Base-by-base conservation (phyloP, 2,888 invertebrate genomes). In the Aradus depressus region DNA sequence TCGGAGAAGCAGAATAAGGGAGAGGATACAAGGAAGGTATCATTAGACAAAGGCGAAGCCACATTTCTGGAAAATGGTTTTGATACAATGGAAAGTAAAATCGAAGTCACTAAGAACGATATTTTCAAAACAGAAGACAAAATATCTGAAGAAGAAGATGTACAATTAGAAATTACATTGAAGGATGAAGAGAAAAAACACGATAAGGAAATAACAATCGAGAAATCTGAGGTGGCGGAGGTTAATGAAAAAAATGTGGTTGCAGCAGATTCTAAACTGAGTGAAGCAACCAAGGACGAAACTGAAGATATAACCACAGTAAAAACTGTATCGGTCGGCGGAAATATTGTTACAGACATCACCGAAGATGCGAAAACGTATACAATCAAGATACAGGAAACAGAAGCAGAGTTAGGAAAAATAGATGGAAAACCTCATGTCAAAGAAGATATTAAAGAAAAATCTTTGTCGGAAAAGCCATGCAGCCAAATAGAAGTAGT, bases 361-460 rank as follows among this genome's bases (percentile, higher is more conserved):
- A 23, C 14, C 4, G 19, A 16, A 23, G 14, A n/a, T 18, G 21
- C 34, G 14, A 28, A 25, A 28, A 18, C 25, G 5, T 6, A 14
- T n/a, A 21, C 25, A 19, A 12, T 28, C 3, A 23, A 19, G 12
- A 39, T 21, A 10, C 14, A 22, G 21, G 51, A 28, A 45, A 3
- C 21, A 14, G 22, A 51, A 14, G 28, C 22, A 44, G 34, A 25
- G 1, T 12, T 12, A 28, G 21, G 12, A 12, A 44, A 37, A 28
- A 39, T 37, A 39, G 23, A n/a, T 12, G 22, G 12, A 8, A 35
- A 25, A n/a, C 28, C 22, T 4, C 2, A 35, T n/a, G 8, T 25
- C 21, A 35, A 23, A 10, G 44, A 37, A 34, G 50, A 44, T 44
- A 43, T 22, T 3, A 21, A 43, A 43, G 45, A 14, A 4, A 6